phyloP scores from a whole-genome alignment of 2,113 vertebrate genomes.

The Eleginops maclovinus region DNA sequence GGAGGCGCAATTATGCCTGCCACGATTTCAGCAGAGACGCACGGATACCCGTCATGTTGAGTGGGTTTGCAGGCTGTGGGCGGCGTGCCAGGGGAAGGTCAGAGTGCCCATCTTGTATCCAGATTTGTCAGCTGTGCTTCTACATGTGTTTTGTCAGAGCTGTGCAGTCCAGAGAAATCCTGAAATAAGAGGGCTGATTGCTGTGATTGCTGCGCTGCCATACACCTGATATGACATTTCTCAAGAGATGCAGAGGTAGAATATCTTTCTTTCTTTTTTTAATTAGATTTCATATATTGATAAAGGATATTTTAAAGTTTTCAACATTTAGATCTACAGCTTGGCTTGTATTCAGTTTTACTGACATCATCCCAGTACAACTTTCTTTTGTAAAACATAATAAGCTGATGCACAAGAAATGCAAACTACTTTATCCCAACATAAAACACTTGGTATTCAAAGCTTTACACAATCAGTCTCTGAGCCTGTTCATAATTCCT shows the following conservation, averaged over 20 bases:
- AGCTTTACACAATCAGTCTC: constrained; percentile 68
- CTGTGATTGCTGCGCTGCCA: constrained; percentile 66
- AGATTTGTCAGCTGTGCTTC: constrained; percentile 79
- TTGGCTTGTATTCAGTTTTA: constrained; percentile 23
- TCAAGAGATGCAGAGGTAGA: constrained; percentile 31
- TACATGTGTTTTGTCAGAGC: constrained; percentile 77
- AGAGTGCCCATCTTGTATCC: constrained; percentile 84
- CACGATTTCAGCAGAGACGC: constrained; percentile 78
- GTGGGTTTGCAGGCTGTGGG: constrained; percentile 81
- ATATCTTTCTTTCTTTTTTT: constrained; percentile 28
- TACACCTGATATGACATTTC: constrained; percentile 50
- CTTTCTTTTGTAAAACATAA: constrained; percentile 33
- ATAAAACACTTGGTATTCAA: constrained; percentile 67
- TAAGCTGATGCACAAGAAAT: constrained; percentile 42
- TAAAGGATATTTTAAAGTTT: constrained; percentile 10
- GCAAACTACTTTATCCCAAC: constrained; percentile 38
- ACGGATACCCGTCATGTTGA: constrained; percentile 80
- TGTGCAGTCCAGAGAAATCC: constrained; percentile 64
- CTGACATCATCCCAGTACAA: constrained; percentile 13
- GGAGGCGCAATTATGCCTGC: constrained; percentile 83
- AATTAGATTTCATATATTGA: constrained; percentile 33
- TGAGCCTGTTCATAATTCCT: constrained; percentile 73
- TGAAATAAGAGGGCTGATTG: constrained; percentile 75
- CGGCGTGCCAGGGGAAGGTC: constrained; percentile 84
- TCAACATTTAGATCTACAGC: neutral